Conservation (phyloP, 2,888 invertebrate species). For the Trypoxylon attenuatum region DNA sequence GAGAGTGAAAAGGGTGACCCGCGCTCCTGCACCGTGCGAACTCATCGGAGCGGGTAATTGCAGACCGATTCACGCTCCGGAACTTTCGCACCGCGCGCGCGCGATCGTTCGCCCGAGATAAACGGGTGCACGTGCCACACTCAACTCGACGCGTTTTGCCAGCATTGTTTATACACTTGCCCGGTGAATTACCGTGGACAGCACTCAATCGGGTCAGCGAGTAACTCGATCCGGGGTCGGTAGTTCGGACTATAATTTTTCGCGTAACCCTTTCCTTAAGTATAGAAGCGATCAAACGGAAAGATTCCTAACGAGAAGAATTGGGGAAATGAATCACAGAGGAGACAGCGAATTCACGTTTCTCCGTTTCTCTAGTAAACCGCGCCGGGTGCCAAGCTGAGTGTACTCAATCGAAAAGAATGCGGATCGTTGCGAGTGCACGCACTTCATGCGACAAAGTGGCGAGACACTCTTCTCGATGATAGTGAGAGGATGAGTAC, state of each 20-base stretch:
- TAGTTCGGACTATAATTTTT: too few species aligned
- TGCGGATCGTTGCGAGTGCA: neutral
- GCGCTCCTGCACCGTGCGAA: slow-evolving; percentile 11
- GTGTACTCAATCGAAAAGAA: neutral
- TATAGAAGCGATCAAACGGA: too few species aligned
- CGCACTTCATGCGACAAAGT: neutral
- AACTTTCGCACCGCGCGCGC: slow-evolving; percentile 26
- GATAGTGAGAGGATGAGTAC: slow-evolving; percentile 53
- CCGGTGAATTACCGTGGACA: slow-evolving; percentile 5
- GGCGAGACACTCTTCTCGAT: slow-evolving; percentile 1
- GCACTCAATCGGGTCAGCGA: slow-evolving; percentile 2
- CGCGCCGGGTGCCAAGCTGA: too few species aligned
- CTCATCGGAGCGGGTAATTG: slow-evolving; percentile 40
- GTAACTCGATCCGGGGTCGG: slow-evolving; percentile 10
- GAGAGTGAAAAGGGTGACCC: neutral
- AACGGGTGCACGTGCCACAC: slow-evolving; percentile 37
- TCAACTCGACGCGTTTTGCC: slow-evolving; percentile 19
- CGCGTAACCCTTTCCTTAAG: too few species aligned
- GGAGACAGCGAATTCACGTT: too few species aligned
- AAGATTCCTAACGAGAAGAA: too few species aligned
- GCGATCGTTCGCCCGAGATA: slow-evolving; percentile 31
- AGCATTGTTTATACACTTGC: slow-evolving; percentile 11
- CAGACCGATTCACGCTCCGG: slow-evolving; percentile 30
- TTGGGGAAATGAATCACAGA: neutral
- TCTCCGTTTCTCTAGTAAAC: too few species aligned